Evolutionary conservation across 2,797 vertebrate species (phyloP), one percentile per base, ranked within the genome.

Genomic region (Alca torda): DNA sequence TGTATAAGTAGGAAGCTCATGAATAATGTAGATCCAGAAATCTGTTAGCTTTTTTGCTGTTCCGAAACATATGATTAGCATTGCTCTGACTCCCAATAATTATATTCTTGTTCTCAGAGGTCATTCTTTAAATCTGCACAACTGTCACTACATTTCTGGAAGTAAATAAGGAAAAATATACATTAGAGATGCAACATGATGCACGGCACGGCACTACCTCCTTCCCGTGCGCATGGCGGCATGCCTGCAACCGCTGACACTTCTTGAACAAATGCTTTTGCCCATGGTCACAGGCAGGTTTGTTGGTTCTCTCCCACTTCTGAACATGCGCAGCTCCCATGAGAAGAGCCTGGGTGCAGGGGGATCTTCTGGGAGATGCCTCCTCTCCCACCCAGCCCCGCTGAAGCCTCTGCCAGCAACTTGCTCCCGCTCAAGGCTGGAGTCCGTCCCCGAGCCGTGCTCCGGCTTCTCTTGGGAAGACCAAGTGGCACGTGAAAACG

Each of bases 1-100:
- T 78, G 95, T 83, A 95, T 95, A 96, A 96, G 93, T 67, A 65
- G 56, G 95, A 56, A 74, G 77, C 96, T 96, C 57, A 96, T 97
- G 95, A 98, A 97, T 97, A 96, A 97, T 84, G 92, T 67, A 97
- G 96, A 35, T 48, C 70, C 59, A 74, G 82, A 77, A 96, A 95
- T 93, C 37, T 94, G 91, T 96, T 96, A 89, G 75, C 81, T 53
- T 95, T 97, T 95, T 87, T 93, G 87, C 90, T 91, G 84, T 93
- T 93, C 92, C 73, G 91, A 93, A 97, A 93, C 95, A 81, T 84
- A 68, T 78, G 95, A 97, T 95, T 93, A 97, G 89, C 89, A 84
- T 48, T 48, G 92, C 86, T 96, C 93, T 75, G 70, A 81, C 87
- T 95, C 57, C 86, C 76, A 84, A 6, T 56, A 97, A 95, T 63